These are phyloP conservation scores for Clamator glandarius DNA, from an alignment of 2,797 vertebrate species.

Conservation along the genomic window DNA sequence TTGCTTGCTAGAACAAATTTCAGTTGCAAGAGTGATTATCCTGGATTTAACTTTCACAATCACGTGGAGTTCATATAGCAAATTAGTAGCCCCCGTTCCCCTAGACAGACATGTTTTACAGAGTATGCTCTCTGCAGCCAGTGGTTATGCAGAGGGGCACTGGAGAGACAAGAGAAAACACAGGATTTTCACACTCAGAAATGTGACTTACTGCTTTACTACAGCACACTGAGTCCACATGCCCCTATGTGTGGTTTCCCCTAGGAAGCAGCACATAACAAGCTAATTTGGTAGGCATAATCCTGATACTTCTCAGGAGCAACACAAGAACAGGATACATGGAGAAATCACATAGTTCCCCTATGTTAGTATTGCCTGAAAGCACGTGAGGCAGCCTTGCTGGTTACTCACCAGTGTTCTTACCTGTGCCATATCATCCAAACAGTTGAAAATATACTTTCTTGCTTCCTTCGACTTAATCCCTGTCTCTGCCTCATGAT, in stretches of 20 bases:
- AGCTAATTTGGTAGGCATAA: not conserved
- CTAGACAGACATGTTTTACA: not conserved
- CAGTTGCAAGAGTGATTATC: not conserved
- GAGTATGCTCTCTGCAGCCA: not conserved
- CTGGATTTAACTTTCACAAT: not conserved
- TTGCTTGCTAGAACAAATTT: not conserved
- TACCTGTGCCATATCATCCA: constrained; percentile 99
- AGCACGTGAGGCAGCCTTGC: not conserved
- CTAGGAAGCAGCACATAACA: not conserved
- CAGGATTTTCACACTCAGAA: not conserved
- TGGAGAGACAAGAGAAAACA: not conserved
- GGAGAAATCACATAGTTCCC: not conserved
- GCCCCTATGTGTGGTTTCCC: not conserved
- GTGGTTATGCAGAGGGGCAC: not conserved
- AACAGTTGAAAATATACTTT: constrained; percentile 99
- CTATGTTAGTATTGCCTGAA: not conserved
- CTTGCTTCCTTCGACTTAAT: constrained; percentile 99
- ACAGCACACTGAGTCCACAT: not conserved
- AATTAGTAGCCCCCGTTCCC: not conserved
- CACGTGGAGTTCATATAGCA: not conserved
- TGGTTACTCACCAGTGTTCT: constrained; percentile 60
- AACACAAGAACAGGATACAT: not conserved
- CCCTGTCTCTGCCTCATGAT: constrained; percentile 97
- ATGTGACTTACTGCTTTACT: not conserved
- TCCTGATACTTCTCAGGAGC: not conserved